phyloP scores from a whole-genome alignment of 2,888 invertebrate species.

The Dermolepida albohirtum region DNA sequence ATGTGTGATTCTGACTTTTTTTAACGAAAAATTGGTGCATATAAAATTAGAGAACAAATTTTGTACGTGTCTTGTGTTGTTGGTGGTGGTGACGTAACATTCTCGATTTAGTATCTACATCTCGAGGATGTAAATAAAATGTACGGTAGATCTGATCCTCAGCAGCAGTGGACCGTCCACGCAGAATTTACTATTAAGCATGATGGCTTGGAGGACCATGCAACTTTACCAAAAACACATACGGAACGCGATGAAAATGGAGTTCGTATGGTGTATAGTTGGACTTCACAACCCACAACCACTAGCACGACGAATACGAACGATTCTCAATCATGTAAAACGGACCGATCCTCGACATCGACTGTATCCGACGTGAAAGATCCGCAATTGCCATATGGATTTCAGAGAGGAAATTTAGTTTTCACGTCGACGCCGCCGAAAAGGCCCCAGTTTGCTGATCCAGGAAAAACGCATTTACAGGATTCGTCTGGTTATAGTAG shows the following conservation, averaged over 20 bases:
- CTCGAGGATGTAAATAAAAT: constrained; percentile 43
- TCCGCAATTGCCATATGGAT: constrained; percentile 59
- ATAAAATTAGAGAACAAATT: constrained; percentile 25
- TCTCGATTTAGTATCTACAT: constrained; percentile 22
- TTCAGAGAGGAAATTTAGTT: constrained; percentile 68
- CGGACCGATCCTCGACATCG: constrained; percentile 43
- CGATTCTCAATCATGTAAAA: constrained; percentile 40
- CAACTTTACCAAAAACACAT: constrained; percentile 58
- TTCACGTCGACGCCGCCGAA: constrained; percentile 68
- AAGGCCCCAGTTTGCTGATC: constrained; percentile 10
- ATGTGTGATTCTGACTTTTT: background rate
- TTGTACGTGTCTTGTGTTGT: constrained; percentile 30
- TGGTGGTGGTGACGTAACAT: constrained; percentile 44
- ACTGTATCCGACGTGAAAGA: constrained; percentile 38
- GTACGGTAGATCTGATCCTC: constrained; percentile 45
- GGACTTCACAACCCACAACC: constrained; percentile 61
- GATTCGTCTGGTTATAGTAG: constrained; percentile 67
- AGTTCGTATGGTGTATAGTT: constrained; percentile 68
- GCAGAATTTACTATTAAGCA: constrained; percentile 76
- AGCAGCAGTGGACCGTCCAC: constrained; percentile 75
- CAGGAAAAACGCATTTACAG: constrained; percentile 13
- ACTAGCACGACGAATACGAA: constrained; percentile 41
- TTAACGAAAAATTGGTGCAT: background rate
- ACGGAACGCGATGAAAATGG: constrained; percentile 67
- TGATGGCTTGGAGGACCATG: constrained; percentile 61